phyloP scores from a whole-genome alignment of 1,140 invertebrate genomes.

The Paracyclopina nana region DNA sequence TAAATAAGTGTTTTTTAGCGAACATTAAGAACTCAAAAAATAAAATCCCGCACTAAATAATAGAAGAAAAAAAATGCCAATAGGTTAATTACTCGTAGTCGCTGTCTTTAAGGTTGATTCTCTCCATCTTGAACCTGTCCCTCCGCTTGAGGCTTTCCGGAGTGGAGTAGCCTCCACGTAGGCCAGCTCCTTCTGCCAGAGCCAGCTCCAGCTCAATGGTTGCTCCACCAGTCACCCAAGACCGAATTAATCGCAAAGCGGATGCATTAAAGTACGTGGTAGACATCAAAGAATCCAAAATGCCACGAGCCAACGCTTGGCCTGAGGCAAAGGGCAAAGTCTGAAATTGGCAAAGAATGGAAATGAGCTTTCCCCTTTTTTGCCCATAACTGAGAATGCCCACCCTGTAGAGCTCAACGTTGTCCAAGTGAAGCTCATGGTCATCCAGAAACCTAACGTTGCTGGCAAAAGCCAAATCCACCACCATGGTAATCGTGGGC shows the following conservation, averaged over 20 bases:
- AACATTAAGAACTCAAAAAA: background rate
- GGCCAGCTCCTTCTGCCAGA: slow-evolving; percentile 86
- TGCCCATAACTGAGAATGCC: background rate
- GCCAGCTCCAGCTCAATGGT: slow-evolving; percentile 94
- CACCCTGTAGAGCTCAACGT: slow-evolving; percentile 7
- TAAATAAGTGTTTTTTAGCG: no score
- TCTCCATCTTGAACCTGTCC: slow-evolving; percentile 1
- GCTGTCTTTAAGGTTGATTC: slow-evolving; percentile 4
- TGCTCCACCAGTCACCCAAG: slow-evolving; percentile 76
- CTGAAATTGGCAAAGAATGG: background rate
- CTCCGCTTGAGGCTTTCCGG: background rate
- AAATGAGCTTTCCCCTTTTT: background rate
- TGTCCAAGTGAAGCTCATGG: background rate
- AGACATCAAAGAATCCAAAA: slow-evolving; percentile 96
- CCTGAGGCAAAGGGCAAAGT: slow-evolving; percentile 1
- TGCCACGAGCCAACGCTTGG: slow-evolving; percentile 40
- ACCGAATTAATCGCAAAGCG: background rate
- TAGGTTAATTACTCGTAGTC: background rate
- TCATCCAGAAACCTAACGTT: slow-evolving; percentile 10
- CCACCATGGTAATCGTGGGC: background rate
- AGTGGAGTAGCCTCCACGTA: slow-evolving; percentile 65
- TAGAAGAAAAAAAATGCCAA: background rate
- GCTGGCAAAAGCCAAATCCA: slow-evolving; percentile 1
- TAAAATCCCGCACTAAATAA: background rate
- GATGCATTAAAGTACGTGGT: slow-evolving; percentile 31